Evolutionary conservation across 2,113 vertebrate species (phyloP).

Genomic region (Syngnathoides biaculeatus): DNA sequence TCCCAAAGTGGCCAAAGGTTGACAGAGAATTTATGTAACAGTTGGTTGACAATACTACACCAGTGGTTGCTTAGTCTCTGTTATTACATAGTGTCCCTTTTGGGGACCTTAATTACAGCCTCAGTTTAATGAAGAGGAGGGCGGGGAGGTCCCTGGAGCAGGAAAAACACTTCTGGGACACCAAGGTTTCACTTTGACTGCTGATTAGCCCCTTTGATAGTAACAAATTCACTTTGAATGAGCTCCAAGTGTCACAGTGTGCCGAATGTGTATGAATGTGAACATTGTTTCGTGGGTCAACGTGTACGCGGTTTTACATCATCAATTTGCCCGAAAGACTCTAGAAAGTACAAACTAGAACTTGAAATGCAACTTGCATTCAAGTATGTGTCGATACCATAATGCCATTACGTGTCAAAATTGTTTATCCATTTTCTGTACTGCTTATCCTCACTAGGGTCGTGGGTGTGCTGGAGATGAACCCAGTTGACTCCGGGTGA

Average conservation of each 20-base stretch:
- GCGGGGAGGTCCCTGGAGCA: not conserved
- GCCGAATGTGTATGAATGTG: conserved; percentile 9
- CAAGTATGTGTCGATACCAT: too few relatives aligned
- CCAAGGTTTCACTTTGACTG: conserved; percentile 42
- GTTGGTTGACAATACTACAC: not conserved
- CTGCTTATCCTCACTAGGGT: too few relatives aligned
- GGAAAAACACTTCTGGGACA: conserved; percentile 46
- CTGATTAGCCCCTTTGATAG: conserved; percentile 47
- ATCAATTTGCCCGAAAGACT: not conserved
- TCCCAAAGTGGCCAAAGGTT: not conserved
- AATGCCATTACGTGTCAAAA: too few relatives aligned
- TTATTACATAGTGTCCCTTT: conserved; percentile 37
- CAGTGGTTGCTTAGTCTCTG: conserved; percentile 22
- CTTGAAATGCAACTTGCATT: not conserved
- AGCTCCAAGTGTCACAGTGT: conserved; percentile 24
- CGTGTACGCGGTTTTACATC: not conserved
- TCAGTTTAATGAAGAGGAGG: conserved; percentile 31
- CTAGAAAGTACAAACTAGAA: not conserved
- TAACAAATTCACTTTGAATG: conserved; percentile 36
- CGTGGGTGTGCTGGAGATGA: too few relatives aligned
- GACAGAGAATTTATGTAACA: not conserved
- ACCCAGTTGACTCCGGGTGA: too few relatives aligned
- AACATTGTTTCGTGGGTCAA: not conserved
- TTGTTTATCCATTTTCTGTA: too few relatives aligned
- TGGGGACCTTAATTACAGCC: conserved; percentile 51